Evolutionary conservation across 2,113 vertebrate species (phyloP).

Genomic region (Dipodomys spectabilis): DNA sequence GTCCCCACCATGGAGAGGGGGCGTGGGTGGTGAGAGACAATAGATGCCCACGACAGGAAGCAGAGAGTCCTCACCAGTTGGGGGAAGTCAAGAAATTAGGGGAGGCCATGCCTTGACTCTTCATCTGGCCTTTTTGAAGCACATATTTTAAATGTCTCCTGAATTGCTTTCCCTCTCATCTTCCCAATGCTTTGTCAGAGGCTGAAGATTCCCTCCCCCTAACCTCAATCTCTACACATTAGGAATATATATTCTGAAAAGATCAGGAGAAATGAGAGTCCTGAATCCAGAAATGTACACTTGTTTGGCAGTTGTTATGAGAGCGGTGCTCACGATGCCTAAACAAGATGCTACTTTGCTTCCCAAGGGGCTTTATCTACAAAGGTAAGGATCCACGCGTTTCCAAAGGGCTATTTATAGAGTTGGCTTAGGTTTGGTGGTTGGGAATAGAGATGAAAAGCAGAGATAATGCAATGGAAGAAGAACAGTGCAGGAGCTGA

Average conservation of each 20-base stretch:
- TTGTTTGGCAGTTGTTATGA: conserved; percentile 15
- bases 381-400: conserved; percentile 29
- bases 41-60: conserved; percentile 84
- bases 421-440: neutral
- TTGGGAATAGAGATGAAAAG: neutral
- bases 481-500: neutral
- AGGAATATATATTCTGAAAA: conserved; percentile 38
- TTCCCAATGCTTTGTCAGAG: neutral
- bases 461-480: neutral
- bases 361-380: neutral
- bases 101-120: neutral
- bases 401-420: conserved; percentile 39
- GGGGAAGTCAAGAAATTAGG: conserved; percentile 28
- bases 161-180: neutral
- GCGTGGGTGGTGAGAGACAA: conserved; percentile 76
- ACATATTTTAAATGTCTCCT: conserved; percentile 39
- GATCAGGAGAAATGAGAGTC: neutral
- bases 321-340: neutral
- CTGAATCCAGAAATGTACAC: conserved; percentile 8
- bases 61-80: conserved; percentile 68
- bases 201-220: neutral
- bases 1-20: conserved; percentile 40
- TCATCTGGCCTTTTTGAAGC: neutral
- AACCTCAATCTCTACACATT: neutral
- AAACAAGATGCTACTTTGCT: neutral